Base-by-base conservation (phyloP, 1,140 invertebrate genomes). In the Diploscapter pachys region DNA sequence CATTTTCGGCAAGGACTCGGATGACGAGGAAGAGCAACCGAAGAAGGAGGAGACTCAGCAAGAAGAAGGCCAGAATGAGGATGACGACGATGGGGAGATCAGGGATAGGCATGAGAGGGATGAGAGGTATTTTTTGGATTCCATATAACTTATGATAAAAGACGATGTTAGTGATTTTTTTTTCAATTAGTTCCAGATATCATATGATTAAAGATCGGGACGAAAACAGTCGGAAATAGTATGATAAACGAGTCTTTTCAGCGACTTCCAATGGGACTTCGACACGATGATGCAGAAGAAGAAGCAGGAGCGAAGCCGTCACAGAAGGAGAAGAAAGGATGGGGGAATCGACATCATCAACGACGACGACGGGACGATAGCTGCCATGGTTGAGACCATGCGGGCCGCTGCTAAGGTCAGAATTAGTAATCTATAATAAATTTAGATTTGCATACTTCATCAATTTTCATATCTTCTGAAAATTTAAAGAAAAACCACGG, bases 261-360 rank as follows among this genome's bases (percentile, higher is more conserved):
- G 55, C 4, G 53, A 11, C 51, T 56, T 65, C 11, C 77, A 76
- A 68, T 80, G 73, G 77, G 79, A 80, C 50, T 80, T 80, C 49
- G 79, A 80, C 62, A 55, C 72, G 31, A 80, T 80, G 79, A 63
- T 80, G 51, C 49, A 52, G 6, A 31, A 79, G 51, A 80, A 80
- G 55, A 80, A 80, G 74, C 73, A 71, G 3, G 77, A 80, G 56
- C 48, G 68, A 48, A 78, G 77, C 65, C 76, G 63, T 48, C 68
- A 69, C 9, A 57, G 61, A n/a, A 57, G 57, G 59, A 50, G 75
- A 48, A 61, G 73, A 78, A 73, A 69, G 76, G 69, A 75, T 31
- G 75, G 79, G 0, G 80, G 81, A 62, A 82, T 84, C 61, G 75
- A 85, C 13, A 84, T 85, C 57, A 82, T 81, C 13, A 80, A 84